phyloP scores from a whole-genome alignment of 2,797 vertebrate genomes.

The Helarctos malayanus region DNA sequence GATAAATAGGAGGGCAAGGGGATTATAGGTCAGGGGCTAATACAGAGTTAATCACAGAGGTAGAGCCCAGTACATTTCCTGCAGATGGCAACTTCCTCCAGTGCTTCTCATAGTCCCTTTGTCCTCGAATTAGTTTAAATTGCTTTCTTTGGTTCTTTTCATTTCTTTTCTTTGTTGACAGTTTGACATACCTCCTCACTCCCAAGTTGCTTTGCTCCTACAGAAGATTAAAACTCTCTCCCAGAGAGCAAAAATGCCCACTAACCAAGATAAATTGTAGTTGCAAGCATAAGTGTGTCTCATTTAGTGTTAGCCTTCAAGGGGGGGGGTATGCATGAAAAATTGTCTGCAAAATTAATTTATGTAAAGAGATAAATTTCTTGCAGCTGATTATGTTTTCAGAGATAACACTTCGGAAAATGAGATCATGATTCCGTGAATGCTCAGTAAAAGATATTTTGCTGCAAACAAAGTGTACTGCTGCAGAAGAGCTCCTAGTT shows the following conservation, averaged over 20 bases:
- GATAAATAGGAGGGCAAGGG: background rate
- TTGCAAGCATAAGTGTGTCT: constrained; percentile 53
- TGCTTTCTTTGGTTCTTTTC: constrained; percentile 43
- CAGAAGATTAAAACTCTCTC: constrained; percentile 72
- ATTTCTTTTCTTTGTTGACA: constrained; percentile 37
- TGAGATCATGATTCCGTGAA: constrained; percentile 61
- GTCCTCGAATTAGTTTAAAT: background rate
- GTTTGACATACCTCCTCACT: constrained; percentile 65
- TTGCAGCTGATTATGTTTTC: constrained; percentile 74
- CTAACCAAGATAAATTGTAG: constrained; percentile 71
- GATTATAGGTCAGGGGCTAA: background rate
- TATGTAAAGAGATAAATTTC: constrained; percentile 68
- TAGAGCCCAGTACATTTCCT: constrained; percentile 15
- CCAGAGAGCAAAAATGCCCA: constrained; percentile 63
- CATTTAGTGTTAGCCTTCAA: constrained; percentile 72
- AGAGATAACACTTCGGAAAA: constrained; percentile 68
- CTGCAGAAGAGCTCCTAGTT: constrained; percentile 25
- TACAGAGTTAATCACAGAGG: background rate
- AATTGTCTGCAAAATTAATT: constrained; percentile 74
- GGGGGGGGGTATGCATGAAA: constrained; percentile 29
- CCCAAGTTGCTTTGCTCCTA: constrained; percentile 66
- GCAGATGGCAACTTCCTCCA: background rate
- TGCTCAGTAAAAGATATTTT: constrained; percentile 43
- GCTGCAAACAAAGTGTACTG: constrained; percentile 46
- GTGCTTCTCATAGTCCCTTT: background rate